Evolutionary conservation across 2,888 invertebrate genomes (phyloP), one percentile per base, ranked within the genome.

Genomic region (Cabera pusaria): DNA sequence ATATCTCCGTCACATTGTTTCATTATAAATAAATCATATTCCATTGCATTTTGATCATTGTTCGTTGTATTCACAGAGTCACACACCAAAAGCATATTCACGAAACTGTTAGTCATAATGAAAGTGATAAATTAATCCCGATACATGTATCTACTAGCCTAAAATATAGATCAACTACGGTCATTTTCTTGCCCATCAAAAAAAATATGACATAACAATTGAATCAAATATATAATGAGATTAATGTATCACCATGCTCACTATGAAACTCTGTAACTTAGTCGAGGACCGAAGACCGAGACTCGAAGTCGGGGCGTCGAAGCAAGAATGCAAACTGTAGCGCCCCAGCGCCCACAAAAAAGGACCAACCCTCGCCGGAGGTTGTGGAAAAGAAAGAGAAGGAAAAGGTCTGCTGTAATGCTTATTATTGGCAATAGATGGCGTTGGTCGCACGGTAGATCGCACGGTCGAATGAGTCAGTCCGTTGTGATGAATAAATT

Each of bases 311-410:
- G 22, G 48, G 44, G 21, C 44, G 48, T 1, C 35, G 49, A 11
- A 5, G 5, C 24, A 28, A 29, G 11, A 40, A 26, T 46, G 18
- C 43, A 26, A 59, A 56, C 69, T 7, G 52, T 64, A 3, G 48
- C 64, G 33, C 20, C 6, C 7, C 34, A 7, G 10, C 51, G 36
- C 37, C 45, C 3, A 7, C 24, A 26, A 53, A 48, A 33, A 48
- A 50, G 8, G 59, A 65, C 18, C 55, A 31, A 11, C 56, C 49
- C 24, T 69, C 70, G 44, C 72, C 75, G 7, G 75, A 70, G 24
- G 43, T 44, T 38, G 51, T 52, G 39, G 64, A 61, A 21, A 55
- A 52, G 42, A 54, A 47, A 43, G 60, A 60, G 21, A 72, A 64
- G 42, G 71, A 70, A 31, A 64, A 66, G 62, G 66, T 65, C 50